These are phyloP conservation scores for Patella pellucida DNA, from an alignment of 2,888 invertebrate species.

Conservation along the genomic window DNA sequence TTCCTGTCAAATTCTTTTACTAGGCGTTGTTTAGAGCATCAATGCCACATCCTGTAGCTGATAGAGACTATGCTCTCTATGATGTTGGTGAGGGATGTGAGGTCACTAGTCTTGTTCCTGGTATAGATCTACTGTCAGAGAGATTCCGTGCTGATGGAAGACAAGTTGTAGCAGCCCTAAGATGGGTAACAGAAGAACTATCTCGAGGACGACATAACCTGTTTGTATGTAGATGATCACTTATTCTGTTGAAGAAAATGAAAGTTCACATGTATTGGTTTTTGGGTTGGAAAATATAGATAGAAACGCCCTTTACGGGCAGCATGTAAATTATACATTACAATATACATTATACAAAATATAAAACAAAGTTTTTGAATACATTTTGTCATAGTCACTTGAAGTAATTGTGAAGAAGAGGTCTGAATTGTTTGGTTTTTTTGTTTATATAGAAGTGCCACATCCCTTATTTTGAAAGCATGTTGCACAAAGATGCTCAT, in stretches of 20 bases:
- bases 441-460: background rate
- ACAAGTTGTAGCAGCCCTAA: constrained; percentile 62
- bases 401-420: no score
- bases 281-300: background rate
- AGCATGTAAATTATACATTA: background rate
- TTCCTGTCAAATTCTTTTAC: constrained; percentile 15
- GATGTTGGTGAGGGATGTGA: constrained; percentile 69
- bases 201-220: constrained; percentile 65
- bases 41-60: constrained; percentile 68
- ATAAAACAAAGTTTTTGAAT: background rate
- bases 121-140: constrained; percentile 67
- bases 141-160: constrained; percentile 67
- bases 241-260: no score
- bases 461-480: no score
- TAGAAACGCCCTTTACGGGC: background rate
- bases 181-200: constrained; percentile 68
- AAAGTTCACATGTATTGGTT: no score
- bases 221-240: constrained; percentile 57
- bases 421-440: no score
- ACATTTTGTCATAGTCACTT: background rate
- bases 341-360: background rate
- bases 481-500: background rate
- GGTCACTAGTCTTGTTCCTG: constrained; percentile 66
- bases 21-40: constrained; percentile 68
- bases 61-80: constrained; percentile 69